phyloP scores from a whole-genome alignment of 1,140 invertebrate species.

The Micrasema longulum region DNA sequence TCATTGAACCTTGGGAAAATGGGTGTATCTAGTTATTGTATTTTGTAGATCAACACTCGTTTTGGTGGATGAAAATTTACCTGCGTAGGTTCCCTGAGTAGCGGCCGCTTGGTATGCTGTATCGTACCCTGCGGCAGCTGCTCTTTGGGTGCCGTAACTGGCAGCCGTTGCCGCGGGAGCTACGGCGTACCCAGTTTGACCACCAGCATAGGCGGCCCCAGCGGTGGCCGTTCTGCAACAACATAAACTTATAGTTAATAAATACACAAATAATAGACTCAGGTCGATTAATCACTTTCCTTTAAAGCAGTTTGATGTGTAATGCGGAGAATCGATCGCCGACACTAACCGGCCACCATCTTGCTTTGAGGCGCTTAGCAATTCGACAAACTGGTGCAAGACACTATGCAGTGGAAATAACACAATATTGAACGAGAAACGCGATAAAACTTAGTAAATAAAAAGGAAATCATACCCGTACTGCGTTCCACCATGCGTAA shows the following conservation, averaged over 20 bases:
- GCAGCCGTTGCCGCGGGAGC: constrained; percentile 81
- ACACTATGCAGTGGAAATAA: constrained; percentile 55
- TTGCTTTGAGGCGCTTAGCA: constrained; percentile 43
- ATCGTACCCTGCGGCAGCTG: constrained; percentile 81
- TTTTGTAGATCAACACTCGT: constrained; percentile 23
- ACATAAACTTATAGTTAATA: constrained; percentile 14
- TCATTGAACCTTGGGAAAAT: background rate
- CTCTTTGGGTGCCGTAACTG: constrained; percentile 81
- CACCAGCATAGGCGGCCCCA: constrained; percentile 81
- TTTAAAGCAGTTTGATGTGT: constrained; percentile 4
- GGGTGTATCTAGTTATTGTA: background rate
- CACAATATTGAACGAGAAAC: constrained; percentile 42
- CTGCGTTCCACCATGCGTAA: constrained; percentile 90
- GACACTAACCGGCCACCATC: constrained; percentile 42
- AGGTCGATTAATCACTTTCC: background rate
- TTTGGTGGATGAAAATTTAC: no score
- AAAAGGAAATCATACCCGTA: constrained; percentile 77
- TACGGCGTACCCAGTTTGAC: constrained; percentile 86
- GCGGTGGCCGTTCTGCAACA: constrained; percentile 71
- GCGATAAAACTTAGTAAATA: constrained; percentile 44
- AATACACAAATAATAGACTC: background rate
- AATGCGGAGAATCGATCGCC: constrained; percentile 43
- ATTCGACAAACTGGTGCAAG: constrained; percentile 57
- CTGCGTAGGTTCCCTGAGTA: constrained; percentile 75
- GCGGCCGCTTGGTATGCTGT: constrained; percentile 80